Evolutionary conservation across 2,888 invertebrate genomes (phyloP), one percentile per base, ranked within the genome.

Genomic region (Sarcophaga carnaria): DNA sequence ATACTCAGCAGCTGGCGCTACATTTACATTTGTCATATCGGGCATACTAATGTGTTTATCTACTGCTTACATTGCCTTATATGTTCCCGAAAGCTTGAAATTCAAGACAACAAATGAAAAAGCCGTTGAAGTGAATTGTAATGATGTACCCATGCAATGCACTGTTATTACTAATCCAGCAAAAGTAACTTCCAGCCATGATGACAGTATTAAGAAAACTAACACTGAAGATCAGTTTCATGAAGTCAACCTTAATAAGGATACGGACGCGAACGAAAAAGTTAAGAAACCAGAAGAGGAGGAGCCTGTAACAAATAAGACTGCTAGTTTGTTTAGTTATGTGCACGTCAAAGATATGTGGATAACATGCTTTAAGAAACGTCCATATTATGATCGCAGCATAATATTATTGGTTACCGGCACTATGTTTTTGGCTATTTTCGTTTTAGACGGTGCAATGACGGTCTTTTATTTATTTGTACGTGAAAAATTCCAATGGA

Each of bases 401-500:
- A 92, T 93, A 11, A 91, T 93, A 76, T 92, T 92, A 92, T 88
- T 93, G 8, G 90, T 92, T 79, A 93, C 93, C 11, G 76, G 90
- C 22, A 90, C 90, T 54, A 91, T 93, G 88, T 92, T 91, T 62
- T 87, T 92, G 54, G 89, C 90, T 22, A 91, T 93, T 66, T 93
- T 93, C 77, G 91, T 91, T n/a, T 89, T 93, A 22, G 93, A 91
- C 88, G 93, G 93, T 47, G 90, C 90, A 59, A 90, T 90, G 87
- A 92, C 92, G 0, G 93, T 96, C 17, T 94, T 95, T 81, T 96
- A 95, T 91, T 90, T 96, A 89, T 97, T 96, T 90, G 93, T 95
- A 2, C 95, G 96, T 84, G 94, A 95, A 64, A 95, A 95, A 90
- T 95, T 97, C 64, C 94, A 95, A 37, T 97, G 96, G 97, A 94